Percentiles rank a stretch among this genome's conserved stretches.
Conservation (phyloP, 2,113 vertebrate species). For the Merops nubicus region DNA sequence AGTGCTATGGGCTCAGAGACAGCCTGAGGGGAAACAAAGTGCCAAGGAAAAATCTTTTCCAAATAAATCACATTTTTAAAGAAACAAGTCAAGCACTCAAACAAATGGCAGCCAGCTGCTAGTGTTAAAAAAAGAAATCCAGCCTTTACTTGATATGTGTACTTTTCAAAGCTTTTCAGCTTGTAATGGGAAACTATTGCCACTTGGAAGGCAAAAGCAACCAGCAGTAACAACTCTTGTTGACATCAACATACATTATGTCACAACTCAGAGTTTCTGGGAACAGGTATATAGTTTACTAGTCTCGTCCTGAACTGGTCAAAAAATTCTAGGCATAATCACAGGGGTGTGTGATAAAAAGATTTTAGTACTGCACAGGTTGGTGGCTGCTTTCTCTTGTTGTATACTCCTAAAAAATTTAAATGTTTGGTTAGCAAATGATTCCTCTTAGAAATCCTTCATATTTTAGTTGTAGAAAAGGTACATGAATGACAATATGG, state of each 20-base stretch:
- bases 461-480: background rate
- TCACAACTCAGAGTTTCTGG: background rate
- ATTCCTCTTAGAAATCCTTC: background rate
- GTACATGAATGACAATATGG: background rate
- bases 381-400: background rate
- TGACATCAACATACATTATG: background rate
- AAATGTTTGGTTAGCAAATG: background rate
- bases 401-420: background rate
- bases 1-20: constrained; percentile 2
- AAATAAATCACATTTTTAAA: constrained; percentile 60
- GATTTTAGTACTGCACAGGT: background rate
- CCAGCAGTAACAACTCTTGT: background rate
- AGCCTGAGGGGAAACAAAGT: constrained; percentile 28
- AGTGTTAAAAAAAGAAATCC: constrained; percentile 6
- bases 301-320: background rate
- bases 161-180: background rate
- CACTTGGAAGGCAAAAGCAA: background rate
- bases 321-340: background rate
- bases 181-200: background rate
- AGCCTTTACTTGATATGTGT: background rate
- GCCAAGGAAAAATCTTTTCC: constrained; percentile 50
- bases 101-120: constrained; percentile 29
- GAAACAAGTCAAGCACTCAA: constrained; percentile 35
- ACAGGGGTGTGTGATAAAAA: background rate
- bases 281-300: background rate